Evolutionary conservation across 2,797 vertebrate genomes (phyloP).

Genomic region (Poeciliopsis presidionis): DNA sequence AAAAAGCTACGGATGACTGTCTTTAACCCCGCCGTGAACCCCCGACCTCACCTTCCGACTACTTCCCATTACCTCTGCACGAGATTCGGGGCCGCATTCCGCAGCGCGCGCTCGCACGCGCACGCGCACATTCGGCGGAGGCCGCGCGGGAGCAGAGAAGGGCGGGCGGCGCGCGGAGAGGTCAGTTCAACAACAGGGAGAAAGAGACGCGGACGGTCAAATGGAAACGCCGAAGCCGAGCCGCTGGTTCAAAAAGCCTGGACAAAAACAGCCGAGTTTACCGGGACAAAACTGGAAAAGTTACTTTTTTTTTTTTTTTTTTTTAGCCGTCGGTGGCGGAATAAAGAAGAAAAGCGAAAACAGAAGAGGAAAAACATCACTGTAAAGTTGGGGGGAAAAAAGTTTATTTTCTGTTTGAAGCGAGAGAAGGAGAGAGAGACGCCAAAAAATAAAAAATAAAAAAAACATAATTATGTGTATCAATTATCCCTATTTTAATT

Average conservation of each 20-base stretch:
- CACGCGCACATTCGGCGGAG: slow-evolving; percentile 45
- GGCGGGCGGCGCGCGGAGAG: slow-evolving; percentile 48
- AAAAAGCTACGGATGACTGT: slow-evolving; percentile 78
- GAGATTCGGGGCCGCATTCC: slow-evolving; percentile 79
- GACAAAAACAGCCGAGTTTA: slow-evolving; percentile 5
- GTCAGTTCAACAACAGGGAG: slow-evolving; percentile 50
- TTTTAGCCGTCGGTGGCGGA: not conserved
- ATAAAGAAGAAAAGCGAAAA: not conserved
- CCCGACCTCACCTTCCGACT: slow-evolving; percentile 84
- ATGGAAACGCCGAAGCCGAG: slow-evolving; percentile 23
- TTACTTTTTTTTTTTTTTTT: not conserved
- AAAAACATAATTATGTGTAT: not conserved
- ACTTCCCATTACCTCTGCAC: slow-evolving; percentile 87
- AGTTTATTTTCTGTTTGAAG: not conserved
- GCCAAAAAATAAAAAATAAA: too few relatives aligned
- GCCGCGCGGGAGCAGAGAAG: slow-evolving; percentile 35
- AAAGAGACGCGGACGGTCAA: slow-evolving; percentile 29
- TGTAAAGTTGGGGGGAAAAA: not conserved
- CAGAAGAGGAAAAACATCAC: not conserved
- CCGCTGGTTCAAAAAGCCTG: not conserved
- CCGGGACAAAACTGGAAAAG: slow-evolving; percentile 4
- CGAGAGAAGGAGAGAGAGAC: too few relatives aligned
- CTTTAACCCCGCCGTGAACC: slow-evolving; percentile 91
- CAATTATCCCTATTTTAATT: not conserved
- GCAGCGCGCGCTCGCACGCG: slow-evolving; percentile 39